A percentile compares a stretch with the other conserved stretches of the same genome.
Conservation (phyloP, 2,888 invertebrate species). For the Chorisops tibialis region DNA sequence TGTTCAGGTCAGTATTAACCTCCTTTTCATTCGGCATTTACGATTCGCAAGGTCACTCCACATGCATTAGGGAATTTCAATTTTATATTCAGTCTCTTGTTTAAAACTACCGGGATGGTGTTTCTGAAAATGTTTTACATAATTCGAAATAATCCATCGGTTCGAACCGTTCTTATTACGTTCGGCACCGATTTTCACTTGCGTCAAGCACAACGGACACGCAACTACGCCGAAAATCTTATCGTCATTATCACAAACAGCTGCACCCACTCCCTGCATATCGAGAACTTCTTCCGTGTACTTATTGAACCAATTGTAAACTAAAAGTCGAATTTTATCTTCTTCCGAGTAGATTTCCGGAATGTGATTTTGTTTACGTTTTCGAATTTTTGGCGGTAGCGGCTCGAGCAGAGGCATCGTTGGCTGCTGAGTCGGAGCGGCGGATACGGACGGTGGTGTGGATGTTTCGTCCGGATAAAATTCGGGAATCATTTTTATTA, state of each 20-base stretch:
- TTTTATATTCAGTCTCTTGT: slow-evolving; percentile 17
- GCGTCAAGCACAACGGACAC: slow-evolving; percentile 11
- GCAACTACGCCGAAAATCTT: slow-evolving; percentile 16
- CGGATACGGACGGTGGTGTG: background rate
- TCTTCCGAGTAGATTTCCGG: slow-evolving; percentile 19
- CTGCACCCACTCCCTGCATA: slow-evolving; percentile 1
- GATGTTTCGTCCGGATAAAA: slow-evolving; percentile 4
- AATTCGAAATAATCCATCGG: slow-evolving; percentile 26
- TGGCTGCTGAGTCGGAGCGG: background rate
- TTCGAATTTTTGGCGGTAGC: background rate
- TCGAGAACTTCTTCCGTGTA: slow-evolving; percentile 7
- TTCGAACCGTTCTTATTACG: slow-evolving; percentile 24
- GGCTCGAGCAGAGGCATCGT: background rate
- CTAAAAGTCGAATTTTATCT: slow-evolving; percentile 21
- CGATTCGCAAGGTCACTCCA: no score
- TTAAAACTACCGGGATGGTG: slow-evolving; percentile 15
- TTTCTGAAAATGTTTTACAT: slow-evolving; percentile 26
- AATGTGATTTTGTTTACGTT: background rate
- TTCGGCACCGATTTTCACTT: slow-evolving; percentile 25
- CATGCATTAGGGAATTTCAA: slow-evolving; percentile 14
- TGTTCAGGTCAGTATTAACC: no score
- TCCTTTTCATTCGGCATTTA: no score
- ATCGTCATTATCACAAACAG: slow-evolving; percentile 20
- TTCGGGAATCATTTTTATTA: slow-evolving; percentile 8
- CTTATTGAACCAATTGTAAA: slow-evolving; percentile 23